Base-by-base conservation (phyloP, 1,140 invertebrate genomes). In the Neodiprion lecontei region DNA sequence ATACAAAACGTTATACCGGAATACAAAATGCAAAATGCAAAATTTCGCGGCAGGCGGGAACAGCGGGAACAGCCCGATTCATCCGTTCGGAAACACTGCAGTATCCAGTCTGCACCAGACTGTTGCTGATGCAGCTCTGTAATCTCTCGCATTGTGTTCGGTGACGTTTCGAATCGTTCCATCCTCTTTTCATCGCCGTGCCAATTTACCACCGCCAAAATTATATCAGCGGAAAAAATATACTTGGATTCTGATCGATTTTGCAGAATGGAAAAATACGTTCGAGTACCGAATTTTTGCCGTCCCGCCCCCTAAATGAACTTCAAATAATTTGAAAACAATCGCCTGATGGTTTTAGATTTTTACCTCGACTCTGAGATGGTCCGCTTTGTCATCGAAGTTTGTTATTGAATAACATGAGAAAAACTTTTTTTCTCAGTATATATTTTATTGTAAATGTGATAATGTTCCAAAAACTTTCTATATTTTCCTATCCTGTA, bases 121-220 rank as follows among this genome's bases (percentile, higher is more conserved):
- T 21, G 17, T 21, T 21, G 17, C 17, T 21, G 17, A 21, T 67
- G 50, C 28, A 14, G 69, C 79, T 77, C 78, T 82, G 75, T 83
- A 80, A 83, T 83, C 81, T 83, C 49, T 78, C 76, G 77, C 77
- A 80, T 81, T 80, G 78, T 81, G 75, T 76, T 48, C 75, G 74
- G 67, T 79, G 72, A 80, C 80, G 80, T 83, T 79, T 77, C 69
- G 75, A 66, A 77, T 74, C 78, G 70, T 73, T 68, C 67, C 69
- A 61, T n/a, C 48, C 53, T 40, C 50, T 78, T 69, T 67, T 53
- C n/a, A 10, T 53, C 10, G 50, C 17, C 17, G 17, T 21, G 17
- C 17, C 17, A 21, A 21, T 21, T 21, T 21, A 21, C 17, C 17
- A 21, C 17, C 17, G 17, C 0, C 17, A 21, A 21, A 21, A 21